A percentile compares a stretch with the other conserved stretches of the same genome.
Conservation (phyloP, 1,140 invertebrate species). For the Drosophila varians region DNA sequence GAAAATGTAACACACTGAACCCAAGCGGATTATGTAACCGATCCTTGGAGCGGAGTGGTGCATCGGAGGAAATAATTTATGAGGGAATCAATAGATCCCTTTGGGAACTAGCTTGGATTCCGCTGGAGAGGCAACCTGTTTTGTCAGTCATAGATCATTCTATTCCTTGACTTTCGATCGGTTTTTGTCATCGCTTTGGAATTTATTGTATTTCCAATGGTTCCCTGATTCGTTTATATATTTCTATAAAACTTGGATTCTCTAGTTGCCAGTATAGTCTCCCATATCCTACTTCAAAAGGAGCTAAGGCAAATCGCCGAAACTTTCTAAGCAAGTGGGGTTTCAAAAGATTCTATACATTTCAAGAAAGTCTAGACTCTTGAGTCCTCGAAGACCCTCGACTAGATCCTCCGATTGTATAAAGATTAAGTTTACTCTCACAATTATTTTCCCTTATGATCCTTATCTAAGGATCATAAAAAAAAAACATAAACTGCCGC, state of each 20-base stretch:
- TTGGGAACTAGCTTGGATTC: neutral
- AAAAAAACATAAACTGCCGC: neutral
- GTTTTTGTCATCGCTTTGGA: neutral
- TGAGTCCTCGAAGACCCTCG: no score
- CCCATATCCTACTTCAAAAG: no score
- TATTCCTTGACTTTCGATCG: neutral
- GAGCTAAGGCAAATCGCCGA: no score
- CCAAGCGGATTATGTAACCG: constrained; percentile 60
- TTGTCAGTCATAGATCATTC: neutral
- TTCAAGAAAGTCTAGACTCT: no score
- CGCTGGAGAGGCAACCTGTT: neutral
- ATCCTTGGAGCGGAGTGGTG: neutral
- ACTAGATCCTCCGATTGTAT: no score
- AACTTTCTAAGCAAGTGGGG: no score
- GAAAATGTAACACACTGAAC: constrained; percentile 41
- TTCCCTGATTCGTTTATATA: no score
- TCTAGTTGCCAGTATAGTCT: no score
- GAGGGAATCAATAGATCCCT: neutral
- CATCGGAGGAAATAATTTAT: neutral
- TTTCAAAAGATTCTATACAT: no score
- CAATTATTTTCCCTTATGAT: no score
- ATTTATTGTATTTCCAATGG: neutral
- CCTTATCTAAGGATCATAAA: neutral
- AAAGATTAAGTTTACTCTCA: no score
- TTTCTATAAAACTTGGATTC: no score